Percentiles rank a stretch among this genome's conserved stretches.
Evolutionary conservation across 2,113 vertebrate genomes (phyloP).

Genomic region (Hepsetus odoe): DNA sequence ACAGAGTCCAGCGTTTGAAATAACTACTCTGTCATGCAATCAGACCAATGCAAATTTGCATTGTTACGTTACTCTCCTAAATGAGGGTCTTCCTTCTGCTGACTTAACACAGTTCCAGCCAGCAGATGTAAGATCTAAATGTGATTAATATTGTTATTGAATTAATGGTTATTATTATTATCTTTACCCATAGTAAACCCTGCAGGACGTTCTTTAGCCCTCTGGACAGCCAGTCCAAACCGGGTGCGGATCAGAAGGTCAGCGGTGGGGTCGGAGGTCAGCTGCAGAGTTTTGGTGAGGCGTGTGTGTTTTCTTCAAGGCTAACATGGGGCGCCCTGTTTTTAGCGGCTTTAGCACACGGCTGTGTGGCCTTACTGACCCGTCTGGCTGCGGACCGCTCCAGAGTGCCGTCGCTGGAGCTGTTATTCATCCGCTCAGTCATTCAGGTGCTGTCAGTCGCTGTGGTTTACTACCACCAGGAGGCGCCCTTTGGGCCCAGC

Average conservation of each 20-base stretch:
- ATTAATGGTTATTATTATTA: neutral
- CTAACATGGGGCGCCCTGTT: constrained; percentile 92
- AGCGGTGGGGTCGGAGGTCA: constrained; percentile 76
- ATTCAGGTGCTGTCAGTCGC: constrained; percentile 90
- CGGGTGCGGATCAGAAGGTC: constrained; percentile 56
- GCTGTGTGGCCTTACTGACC: constrained; percentile 93
- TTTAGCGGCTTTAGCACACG: constrained; percentile 90
- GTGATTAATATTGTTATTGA: neutral
- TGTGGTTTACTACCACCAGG: constrained; percentile 88
- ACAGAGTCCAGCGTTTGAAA: too few relatives aligned
- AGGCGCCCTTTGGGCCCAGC: constrained; percentile 91
- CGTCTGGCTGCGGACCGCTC: constrained; percentile 90
- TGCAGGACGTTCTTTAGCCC: constrained; percentile 86
- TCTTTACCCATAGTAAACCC: constrained; percentile 69
- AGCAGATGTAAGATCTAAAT: too few relatives aligned
- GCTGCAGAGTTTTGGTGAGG: constrained; percentile 84
- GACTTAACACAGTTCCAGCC: too few relatives aligned
- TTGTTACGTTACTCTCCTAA: too few relatives aligned
- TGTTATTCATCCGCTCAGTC: constrained; percentile 95
- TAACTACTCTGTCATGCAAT: too few relatives aligned
- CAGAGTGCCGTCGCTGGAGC: constrained; percentile 93
- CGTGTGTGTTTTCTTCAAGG: constrained; percentile 82
- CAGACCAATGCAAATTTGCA: too few relatives aligned
- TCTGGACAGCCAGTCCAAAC: constrained; percentile 75
- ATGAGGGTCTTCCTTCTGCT: too few relatives aligned